Evolutionary conservation across 2,888 invertebrate genomes (phyloP).

Genomic region (Drosophila flavopinicola): DNA sequence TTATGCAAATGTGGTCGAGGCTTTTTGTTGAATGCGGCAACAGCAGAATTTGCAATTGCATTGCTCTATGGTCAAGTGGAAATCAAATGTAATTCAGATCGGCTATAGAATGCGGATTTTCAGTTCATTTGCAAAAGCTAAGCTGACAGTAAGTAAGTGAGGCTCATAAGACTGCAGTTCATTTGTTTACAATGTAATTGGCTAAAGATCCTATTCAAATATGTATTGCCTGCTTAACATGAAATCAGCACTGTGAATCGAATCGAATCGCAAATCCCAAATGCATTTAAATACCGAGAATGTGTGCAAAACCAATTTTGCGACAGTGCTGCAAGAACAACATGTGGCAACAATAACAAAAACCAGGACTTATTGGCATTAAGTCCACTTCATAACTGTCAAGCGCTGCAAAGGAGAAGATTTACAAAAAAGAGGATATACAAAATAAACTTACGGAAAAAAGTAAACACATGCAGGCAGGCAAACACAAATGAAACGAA

Average conservation of each 20-base stretch:
- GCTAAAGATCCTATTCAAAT: neutral
- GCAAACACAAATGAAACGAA: constrained; percentile 30
- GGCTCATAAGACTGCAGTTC: neutral
- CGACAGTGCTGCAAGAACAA: constrained; percentile 12
- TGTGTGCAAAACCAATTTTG: constrained; percentile 52
- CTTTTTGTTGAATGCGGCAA: constrained; percentile 13
- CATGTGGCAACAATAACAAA: constrained; percentile 11
- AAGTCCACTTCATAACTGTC: constrained; percentile 58
- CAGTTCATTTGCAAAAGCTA: constrained; percentile 11
- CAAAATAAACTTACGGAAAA: constrained; percentile 16
- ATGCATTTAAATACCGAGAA: constrained; percentile 14
- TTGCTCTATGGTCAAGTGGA: constrained; percentile 32
- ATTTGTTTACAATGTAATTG: constrained; percentile 1
- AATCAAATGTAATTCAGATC: constrained; percentile 53
- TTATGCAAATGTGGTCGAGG: constrained; percentile 44
- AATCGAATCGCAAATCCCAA: neutral
- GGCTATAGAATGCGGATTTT: constrained; percentile 14
- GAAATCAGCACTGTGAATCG: neutral
- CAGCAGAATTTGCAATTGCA: neutral
- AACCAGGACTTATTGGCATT: constrained; percentile 40
- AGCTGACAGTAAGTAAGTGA: constrained; percentile 9
- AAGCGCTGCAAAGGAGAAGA: constrained; percentile 14
- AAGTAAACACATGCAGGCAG: constrained; percentile 13
- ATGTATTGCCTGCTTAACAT: neutral
- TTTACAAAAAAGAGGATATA: constrained; percentile 12